Percentiles rank a stretch among this genome's conserved stretches.
These are phyloP conservation scores for Montifringilla adamsi DNA, from an alignment of 2,113 vertebrate genomes.

Conservation along the genomic window DNA sequence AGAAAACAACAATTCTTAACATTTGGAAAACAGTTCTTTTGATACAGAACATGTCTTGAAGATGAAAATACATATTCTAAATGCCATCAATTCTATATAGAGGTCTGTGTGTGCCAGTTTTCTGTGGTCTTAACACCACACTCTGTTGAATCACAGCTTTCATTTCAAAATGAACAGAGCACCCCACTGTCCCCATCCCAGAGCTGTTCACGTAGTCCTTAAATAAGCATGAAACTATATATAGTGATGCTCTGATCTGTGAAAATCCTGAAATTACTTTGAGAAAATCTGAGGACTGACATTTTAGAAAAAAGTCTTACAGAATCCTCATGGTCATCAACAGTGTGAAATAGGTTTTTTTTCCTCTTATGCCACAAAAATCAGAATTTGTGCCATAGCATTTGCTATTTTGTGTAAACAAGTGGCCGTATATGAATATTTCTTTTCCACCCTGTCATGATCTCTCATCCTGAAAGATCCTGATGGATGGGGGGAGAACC, in stretches of 20 bases:
- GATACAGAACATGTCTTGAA: background rate
- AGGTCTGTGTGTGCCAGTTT: background rate
- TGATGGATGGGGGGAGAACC: background rate
- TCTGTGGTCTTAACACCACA: background rate
- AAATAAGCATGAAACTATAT: background rate
- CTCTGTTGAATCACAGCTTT: background rate
- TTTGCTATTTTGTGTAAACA: background rate
- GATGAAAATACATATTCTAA: background rate
- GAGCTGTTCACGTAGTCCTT: background rate
- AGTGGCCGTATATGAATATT: background rate
- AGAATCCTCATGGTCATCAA: background rate
- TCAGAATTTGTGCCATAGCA: background rate
- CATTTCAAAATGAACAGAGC: background rate
- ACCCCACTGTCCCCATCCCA: background rate
- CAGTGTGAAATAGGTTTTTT: background rate
- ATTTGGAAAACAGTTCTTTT: background rate
- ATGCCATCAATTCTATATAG: background rate
- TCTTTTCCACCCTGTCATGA: background rate
- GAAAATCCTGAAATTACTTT: background rate
- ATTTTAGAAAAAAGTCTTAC: background rate
- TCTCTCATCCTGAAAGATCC: background rate
- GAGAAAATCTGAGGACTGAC: background rate
- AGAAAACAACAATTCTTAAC: background rate
- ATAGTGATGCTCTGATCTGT: background rate
- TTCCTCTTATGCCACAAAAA: background rate